phyloP scores from a whole-genome alignment of 2,797 vertebrate genomes.

The Tympanoctomys barrerae region DNA sequence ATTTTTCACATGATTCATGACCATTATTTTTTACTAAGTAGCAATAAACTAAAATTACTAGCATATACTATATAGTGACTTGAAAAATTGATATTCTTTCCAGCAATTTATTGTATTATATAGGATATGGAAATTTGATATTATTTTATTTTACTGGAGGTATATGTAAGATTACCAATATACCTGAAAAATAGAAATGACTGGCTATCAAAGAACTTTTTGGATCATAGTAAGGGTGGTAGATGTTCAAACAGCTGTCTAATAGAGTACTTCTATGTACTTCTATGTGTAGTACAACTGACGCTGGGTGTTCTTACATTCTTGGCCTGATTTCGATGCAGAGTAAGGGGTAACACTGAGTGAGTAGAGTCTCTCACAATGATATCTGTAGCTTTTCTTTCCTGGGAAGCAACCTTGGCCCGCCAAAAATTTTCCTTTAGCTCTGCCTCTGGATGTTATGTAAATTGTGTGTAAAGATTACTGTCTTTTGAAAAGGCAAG shows the following conservation, averaged over 20 bases:
- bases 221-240: neutral
- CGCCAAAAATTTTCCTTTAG: neutral
- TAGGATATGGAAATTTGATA: neutral
- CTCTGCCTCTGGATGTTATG: neutral
- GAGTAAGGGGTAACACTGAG: neutral
- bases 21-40: neutral
- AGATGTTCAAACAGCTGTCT: neutral
- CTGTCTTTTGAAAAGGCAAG: neutral
- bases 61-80: neutral
- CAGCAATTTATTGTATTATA: neutral
- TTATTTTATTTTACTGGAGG: neutral
- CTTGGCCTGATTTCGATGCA: neutral
- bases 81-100: neutral
- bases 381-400: neutral
- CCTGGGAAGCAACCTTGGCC: neutral
- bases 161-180: neutral
- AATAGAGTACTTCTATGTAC: too few species aligned
- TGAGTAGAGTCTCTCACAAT: neutral
- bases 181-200: neutral
- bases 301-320: neutral
- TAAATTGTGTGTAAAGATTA: neutral
- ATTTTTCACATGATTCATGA: neutral
- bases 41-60: neutral
- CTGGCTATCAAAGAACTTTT: neutral
- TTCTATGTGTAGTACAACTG: too few species aligned